phyloP scores from a whole-genome alignment of 1,140 invertebrate species.

The Leptinotarsa undecemlineata region DNA sequence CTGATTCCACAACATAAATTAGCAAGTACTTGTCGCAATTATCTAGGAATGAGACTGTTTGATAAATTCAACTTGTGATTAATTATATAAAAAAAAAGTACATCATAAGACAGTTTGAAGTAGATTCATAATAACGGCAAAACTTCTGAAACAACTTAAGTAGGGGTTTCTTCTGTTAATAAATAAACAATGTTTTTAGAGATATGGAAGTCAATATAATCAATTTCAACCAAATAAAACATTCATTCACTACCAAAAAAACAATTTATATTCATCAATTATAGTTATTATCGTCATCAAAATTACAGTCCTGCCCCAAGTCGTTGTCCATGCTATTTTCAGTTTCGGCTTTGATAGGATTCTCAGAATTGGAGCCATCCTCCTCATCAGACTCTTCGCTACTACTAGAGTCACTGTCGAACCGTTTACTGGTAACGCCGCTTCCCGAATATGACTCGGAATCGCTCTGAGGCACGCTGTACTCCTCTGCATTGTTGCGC shows the following conservation, averaged over 20 bases:
- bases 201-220: too few species aligned
- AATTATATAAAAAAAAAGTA: too few species aligned
- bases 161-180: too few species aligned
- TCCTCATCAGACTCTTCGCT: constrained; percentile 2
- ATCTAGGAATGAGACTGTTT: too few species aligned
- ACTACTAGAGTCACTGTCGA: constrained; percentile 6
- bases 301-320: not conserved
- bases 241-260: not conserved
- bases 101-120: too few species aligned
- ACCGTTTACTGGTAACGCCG: not conserved
- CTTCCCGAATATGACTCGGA: not conserved
- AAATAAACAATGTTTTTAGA: too few species aligned
- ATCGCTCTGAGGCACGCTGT: constrained; percentile 7
- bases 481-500: not conserved
- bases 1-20: too few species aligned
- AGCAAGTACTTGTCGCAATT: too few species aligned
- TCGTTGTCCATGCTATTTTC: constrained; percentile 3
- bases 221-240: not conserved
- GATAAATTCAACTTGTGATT: too few species aligned
- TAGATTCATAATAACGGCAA: too few species aligned
- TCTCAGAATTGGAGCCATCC: not conserved
- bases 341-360: not conserved
- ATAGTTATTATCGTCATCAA: not conserved
- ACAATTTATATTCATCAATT: not conserved
- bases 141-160: too few species aligned